Evolutionary conservation across 2,797 vertebrate species (phyloP).

Genomic region (Okamejei kenojei): DNA sequence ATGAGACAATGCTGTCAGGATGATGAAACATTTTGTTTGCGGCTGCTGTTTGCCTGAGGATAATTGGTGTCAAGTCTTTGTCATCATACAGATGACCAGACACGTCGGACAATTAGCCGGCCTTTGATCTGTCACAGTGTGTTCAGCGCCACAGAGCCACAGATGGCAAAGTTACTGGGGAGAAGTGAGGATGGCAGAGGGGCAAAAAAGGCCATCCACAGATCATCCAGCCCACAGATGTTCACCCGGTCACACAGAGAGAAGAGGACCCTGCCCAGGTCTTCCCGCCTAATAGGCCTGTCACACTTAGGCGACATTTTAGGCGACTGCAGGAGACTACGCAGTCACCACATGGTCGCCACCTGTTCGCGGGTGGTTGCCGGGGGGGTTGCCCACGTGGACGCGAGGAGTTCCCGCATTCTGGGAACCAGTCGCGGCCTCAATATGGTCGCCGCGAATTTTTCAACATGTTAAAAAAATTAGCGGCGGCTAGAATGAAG

Average conservation of each 20-base stretch:
- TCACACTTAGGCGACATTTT: too few species aligned
- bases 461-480: too few species aligned
- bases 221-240: neutral
- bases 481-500: too few species aligned
- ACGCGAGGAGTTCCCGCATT: too few species aligned
- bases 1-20: conserved; percentile 25
- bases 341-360: too few species aligned
- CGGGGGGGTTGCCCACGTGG: too few species aligned
- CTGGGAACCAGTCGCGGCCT: too few species aligned
- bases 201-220: too few species aligned
- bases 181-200: neutral
- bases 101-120: conserved; percentile 18
- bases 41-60: conserved; percentile 24
- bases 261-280: neutral
- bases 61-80: conserved; percentile 30
- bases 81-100: conserved; percentile 22
- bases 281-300: too few species aligned
- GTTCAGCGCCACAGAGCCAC: neutral
- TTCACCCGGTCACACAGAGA: neutral
- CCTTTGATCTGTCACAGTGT: neutral
- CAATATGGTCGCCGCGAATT: too few species aligned
- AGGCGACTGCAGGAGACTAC: too few species aligned
- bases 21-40: conserved; percentile 31
- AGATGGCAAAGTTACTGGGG: neutral
- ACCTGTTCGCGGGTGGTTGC: too few species aligned